Conservation (phyloP, 2,888 invertebrate species). For the Monochamus alternatus region DNA sequence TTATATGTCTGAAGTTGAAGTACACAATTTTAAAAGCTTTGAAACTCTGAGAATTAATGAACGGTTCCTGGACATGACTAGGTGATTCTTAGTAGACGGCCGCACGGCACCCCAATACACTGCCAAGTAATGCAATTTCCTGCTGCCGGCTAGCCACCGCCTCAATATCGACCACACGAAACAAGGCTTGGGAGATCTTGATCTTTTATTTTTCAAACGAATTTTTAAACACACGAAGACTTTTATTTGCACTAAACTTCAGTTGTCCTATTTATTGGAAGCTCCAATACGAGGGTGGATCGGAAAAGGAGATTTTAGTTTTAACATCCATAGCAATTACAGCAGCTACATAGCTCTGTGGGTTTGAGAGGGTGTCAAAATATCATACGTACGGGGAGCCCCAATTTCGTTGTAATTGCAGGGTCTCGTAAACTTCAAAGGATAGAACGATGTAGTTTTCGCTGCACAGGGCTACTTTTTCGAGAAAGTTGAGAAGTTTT, state of each 20-base stretch:
- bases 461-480: too few species aligned
- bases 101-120: slow-evolving; percentile 10
- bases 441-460: too few species aligned
- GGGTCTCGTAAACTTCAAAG: too few species aligned
- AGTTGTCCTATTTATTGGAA: neutral
- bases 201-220: slow-evolving; percentile 13
- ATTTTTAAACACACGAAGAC: slow-evolving; percentile 11
- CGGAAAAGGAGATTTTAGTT: too few species aligned
- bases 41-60: neutral
- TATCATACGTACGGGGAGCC: too few species aligned
- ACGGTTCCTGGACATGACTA: neutral
- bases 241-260: neutral
- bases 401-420: too few species aligned
- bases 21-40: too few species aligned
- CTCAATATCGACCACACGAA: slow-evolving; percentile 52
- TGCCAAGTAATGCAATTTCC: slow-evolving; percentile 51
- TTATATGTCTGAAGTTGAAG: neutral
- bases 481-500: too few species aligned
- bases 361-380: too few species aligned
- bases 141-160: slow-evolving; percentile 50
- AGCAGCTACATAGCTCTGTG: too few species aligned
- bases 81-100: slow-evolving; percentile 12
- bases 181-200: slow-evolving; percentile 12
- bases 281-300: too few species aligned
- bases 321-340: too few species aligned